Evolutionary conservation across 2,797 vertebrate species (phyloP).

Genomic region (Hirundo rustica): DNA sequence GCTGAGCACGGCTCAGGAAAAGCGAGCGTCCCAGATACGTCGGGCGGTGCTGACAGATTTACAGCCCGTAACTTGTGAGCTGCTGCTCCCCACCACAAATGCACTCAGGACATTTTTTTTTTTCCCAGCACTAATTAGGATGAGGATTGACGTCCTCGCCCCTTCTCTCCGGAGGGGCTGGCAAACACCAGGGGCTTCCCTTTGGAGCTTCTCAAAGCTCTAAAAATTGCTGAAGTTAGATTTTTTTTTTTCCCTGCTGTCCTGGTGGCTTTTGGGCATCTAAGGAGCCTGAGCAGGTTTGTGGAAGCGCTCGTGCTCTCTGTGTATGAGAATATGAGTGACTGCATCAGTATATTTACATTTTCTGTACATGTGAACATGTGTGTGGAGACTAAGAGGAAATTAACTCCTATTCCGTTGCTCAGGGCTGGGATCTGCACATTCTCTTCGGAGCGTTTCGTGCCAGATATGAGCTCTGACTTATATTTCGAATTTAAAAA

Average conservation of each 20-base stretch:
- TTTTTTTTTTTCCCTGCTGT: not conserved
- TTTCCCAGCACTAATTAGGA: not conserved
- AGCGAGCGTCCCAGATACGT: accelerated
- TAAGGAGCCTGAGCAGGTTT: not conserved
- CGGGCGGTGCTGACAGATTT: not conserved
- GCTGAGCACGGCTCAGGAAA: not conserved
- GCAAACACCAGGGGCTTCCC: not conserved
- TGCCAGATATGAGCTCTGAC: slow-evolving; percentile 18
- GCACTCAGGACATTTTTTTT: not conserved
- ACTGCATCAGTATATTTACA: not conserved
- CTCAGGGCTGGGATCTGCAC: slow-evolving; percentile 25
- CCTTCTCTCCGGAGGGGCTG: not conserved
- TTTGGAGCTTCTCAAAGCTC: not conserved
- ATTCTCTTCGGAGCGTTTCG: not conserved
- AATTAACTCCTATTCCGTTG: not conserved
- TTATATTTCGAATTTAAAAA: not conserved
- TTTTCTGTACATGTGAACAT: not conserved
- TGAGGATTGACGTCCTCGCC: not conserved
- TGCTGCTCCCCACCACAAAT: not conserved
- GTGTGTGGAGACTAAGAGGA: not conserved
- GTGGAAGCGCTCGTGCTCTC: not conserved
- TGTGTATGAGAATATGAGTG: not conserved
- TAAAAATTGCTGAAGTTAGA: not conserved
- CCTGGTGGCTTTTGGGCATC: not conserved
- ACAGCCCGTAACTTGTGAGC: not conserved